phyloP scores from a whole-genome alignment of 2,888 invertebrate genomes.

The Pristionchus arcanus region DNA sequence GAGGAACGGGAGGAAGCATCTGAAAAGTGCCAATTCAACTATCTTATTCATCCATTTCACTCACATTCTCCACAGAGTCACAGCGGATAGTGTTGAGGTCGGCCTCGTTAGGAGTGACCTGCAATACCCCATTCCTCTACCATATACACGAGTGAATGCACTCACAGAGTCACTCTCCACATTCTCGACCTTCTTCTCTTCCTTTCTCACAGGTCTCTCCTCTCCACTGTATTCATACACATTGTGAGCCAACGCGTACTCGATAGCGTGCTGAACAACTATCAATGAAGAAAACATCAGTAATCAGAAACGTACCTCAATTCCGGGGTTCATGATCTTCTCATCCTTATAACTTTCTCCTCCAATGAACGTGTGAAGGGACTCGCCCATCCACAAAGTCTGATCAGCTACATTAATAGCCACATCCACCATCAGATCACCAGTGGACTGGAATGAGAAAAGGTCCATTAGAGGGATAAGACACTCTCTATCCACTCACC shows the following conservation, averaged over 20 bases:
- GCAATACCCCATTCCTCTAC: background rate
- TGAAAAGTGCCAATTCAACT: background rate
- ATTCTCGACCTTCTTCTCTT: background rate
- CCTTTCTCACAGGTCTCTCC: background rate
- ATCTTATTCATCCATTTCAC: background rate
- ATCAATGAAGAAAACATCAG: background rate
- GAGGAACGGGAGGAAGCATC: background rate
- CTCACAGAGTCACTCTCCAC: background rate
- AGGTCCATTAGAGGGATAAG: background rate
- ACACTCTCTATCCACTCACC: background rate
- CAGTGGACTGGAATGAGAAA: background rate
- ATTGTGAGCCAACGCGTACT: background rate
- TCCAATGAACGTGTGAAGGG: background rate
- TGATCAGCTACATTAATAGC: background rate
- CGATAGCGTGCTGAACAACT: background rate
- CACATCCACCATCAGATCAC: slow-evolving; percentile 20
- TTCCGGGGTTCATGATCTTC: background rate
- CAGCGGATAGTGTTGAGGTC: background rate
- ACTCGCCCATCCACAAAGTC: background rate
- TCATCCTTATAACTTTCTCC: background rate
- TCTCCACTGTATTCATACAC: background rate
- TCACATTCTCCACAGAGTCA: background rate
- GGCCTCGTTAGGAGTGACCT: background rate
- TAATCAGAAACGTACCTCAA: background rate
- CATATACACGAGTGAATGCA: background rate